Conservation (phyloP, 2,797 vertebrate genomes). For the Malurus leucopterus region DNA sequence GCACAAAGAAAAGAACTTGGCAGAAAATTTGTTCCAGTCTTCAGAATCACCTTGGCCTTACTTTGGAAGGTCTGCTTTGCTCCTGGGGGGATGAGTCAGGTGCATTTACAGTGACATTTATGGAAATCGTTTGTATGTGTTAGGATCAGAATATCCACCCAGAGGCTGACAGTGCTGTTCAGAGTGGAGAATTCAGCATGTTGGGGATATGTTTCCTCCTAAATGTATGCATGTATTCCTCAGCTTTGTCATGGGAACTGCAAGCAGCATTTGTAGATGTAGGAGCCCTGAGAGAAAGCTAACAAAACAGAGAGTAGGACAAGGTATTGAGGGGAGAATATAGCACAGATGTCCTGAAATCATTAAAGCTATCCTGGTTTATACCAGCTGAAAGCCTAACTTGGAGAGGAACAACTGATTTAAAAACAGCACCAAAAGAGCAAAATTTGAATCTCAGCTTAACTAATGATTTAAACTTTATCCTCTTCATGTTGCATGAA, state of each 20-base stretch:
- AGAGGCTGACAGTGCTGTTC: neutral
- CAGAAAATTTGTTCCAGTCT: neutral
- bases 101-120: neutral
- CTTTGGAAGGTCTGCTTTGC: neutral
- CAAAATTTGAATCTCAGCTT: neutral
- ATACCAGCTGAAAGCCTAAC: neutral
- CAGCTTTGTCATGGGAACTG: neutral
- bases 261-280: neutral
- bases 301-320: neutral
- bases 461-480: neutral
- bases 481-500: fast-evolving
- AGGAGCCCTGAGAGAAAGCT: neutral
- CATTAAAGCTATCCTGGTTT: neutral
- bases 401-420: neutral
- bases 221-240: neutral
- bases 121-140: neutral
- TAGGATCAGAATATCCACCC: neutral
- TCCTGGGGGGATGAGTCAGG: neutral
- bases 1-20: neutral
- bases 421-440: neutral
- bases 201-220: neutral
- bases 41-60: neutral
- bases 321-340: neutral
- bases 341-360: neutral
- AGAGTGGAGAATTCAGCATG: neutral